A percentile compares a stretch with the other conserved stretches of the same genome.
phyloP scores from a whole-genome alignment of 2,888 invertebrate species.

The Leptodirus hochenwartii region DNA sequence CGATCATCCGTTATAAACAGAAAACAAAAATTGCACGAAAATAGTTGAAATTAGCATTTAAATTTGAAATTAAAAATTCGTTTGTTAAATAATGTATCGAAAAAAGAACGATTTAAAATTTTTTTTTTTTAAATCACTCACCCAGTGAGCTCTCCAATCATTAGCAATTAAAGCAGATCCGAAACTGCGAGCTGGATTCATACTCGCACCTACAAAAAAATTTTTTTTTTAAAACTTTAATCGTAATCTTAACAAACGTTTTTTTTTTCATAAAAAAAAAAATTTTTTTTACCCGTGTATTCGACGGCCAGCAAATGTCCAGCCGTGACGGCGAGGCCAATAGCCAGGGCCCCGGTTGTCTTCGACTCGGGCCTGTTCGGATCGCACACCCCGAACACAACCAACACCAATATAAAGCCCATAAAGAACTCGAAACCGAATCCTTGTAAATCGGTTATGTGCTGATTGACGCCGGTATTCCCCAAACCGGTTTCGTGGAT shows the following conservation, averaged over 20 bases:
- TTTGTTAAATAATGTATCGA: too few species aligned
- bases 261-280: too few species aligned
- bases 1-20: too few species aligned
- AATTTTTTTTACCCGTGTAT: too few species aligned
- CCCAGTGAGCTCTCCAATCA: conserved; percentile 67
- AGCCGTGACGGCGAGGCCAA: conserved; percentile 70
- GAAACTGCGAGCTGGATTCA: conserved; percentile 84
- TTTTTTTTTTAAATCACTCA: conserved; percentile 27
- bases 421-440: conserved; percentile 82
- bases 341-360: conserved; percentile 67
- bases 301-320: conserved; percentile 74
- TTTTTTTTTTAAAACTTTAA: too few species aligned
- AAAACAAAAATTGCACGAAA: too few species aligned
- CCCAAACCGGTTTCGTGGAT: conserved; percentile 46
- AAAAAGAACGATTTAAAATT: too few species aligned
- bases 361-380: conserved; percentile 60
- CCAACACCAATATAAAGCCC: conserved; percentile 72
- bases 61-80: too few species aligned
- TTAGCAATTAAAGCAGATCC: conserved; percentile 69
- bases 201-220: too few species aligned
- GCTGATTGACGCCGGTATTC: conserved; percentile 37
- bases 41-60: too few species aligned
- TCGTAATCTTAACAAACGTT: too few species aligned
- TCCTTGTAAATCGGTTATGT: conserved; percentile 44
- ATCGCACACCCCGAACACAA: conserved; percentile 81